A percentile compares a stretch with the other conserved stretches of the same genome.
Evolutionary conservation across 2,888 invertebrate genomes (phyloP).

Genomic region (Perdita meconis): DNA sequence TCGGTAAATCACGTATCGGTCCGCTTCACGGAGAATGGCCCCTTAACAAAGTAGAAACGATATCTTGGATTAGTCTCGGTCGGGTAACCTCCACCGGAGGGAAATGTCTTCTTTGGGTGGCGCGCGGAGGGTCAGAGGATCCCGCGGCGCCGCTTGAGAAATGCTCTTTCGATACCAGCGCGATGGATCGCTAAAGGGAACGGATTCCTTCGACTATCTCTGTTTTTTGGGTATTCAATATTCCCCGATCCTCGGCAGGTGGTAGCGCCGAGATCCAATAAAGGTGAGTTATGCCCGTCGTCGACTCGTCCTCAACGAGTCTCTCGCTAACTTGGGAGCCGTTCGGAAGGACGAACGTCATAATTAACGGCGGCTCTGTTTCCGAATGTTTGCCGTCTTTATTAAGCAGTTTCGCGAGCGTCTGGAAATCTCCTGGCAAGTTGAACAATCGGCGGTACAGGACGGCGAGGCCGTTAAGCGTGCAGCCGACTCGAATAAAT

Average conservation of each 20-base stretch:
- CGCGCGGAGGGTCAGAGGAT: slow-evolving; percentile 18
- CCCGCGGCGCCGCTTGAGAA: slow-evolving; percentile 37
- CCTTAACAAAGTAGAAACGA: slow-evolving; percentile 64
- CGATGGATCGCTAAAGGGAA: slow-evolving; percentile 16
- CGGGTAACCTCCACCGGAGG: slow-evolving; percentile 31
- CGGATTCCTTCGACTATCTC: not conserved
- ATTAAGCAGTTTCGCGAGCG: no score
- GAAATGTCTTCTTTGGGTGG: slow-evolving; percentile 46
- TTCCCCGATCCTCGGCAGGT: not conserved
- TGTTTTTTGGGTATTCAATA: not conserved
- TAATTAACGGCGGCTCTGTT: no score
- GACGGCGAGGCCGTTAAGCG: not conserved
- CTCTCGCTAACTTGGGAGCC: no score
- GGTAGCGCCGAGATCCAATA: slow-evolving; percentile 4
- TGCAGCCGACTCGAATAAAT: slow-evolving; percentile 36
- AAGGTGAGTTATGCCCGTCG: not conserved
- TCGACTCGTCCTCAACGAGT: no score
- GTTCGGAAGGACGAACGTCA: no score
- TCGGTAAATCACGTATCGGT: slow-evolving; percentile 62
- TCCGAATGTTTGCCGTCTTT: no score
- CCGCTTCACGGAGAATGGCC: slow-evolving; percentile 55
- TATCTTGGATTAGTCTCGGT: slow-evolving; percentile 62
- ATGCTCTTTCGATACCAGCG: slow-evolving; percentile 25
- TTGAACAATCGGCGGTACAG: not conserved
- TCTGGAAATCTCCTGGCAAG: no score